These are phyloP conservation scores for Choloepus didactylus DNA, from an alignment of 2,797 vertebrate species.

Conservation along the genomic window DNA sequence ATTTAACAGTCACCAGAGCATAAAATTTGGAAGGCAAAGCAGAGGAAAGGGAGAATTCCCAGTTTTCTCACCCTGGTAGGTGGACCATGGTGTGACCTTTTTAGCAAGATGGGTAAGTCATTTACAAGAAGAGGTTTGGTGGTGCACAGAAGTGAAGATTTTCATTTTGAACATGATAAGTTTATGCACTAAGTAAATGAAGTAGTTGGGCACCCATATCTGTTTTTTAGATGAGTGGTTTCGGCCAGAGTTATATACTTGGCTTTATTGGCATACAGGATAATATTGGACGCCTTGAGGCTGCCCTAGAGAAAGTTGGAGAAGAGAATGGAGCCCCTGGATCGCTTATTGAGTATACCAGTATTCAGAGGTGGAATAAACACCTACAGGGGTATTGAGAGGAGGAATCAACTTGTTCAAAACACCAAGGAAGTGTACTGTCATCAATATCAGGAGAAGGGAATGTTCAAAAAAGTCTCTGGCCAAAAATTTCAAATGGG, in stretches of 20 bases:
- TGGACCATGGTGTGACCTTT: neutral
- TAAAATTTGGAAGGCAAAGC: neutral
- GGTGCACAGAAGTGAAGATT: neutral
- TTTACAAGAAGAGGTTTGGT: neutral
- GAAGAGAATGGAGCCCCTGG: neutral
- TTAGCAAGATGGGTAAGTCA: neutral
- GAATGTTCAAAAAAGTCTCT: neutral
- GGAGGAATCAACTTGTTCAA: neutral
- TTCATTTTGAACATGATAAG: neutral
- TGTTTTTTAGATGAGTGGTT: neutral
- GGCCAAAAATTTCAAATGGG: neutral
- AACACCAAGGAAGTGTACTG: neutral
- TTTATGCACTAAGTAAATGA: neutral
- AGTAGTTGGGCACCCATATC: neutral
- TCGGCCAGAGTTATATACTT: neutral
- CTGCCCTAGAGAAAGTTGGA: neutral
- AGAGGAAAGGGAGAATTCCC: neutral
- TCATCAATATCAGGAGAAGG: neutral
- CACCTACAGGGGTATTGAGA: neutral
- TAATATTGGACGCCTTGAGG: neutral
- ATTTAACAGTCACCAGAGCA: neutral
- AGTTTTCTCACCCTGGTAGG: neutral
- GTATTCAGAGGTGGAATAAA: neutral
- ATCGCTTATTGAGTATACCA: neutral
- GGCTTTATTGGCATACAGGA: neutral